A percentile compares a stretch with the other conserved stretches of the same genome.
Conservation (phyloP, 2,797 vertebrate genomes). For the Nothura maculosa region DNA sequence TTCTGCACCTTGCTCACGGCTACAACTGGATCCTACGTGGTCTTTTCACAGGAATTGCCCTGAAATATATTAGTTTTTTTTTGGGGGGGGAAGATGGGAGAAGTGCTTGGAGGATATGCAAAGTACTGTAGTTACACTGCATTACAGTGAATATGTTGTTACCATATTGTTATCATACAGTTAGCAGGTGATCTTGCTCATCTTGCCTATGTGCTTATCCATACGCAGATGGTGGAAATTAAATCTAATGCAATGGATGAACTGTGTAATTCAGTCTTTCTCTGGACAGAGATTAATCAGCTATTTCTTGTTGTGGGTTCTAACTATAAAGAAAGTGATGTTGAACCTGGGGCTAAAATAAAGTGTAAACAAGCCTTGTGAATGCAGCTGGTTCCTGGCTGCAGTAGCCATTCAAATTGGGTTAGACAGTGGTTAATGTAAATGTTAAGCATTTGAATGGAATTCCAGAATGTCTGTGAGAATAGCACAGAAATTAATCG, state of each 20-base stretch:
- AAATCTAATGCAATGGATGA: not conserved
- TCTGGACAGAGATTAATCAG: not conserved
- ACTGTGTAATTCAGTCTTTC: not conserved
- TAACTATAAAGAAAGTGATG: not conserved
- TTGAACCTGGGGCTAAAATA: not conserved
- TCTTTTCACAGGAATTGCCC: constrained; percentile 36
- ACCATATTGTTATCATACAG: too few relatives aligned
- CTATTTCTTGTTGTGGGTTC: not conserved
- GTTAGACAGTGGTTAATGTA: not conserved
- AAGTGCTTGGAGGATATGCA: not conserved
- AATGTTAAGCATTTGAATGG: not conserved
- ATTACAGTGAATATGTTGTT: not conserved
- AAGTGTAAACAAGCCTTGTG: not conserved
- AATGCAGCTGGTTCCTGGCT: not conserved
- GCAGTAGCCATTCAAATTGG: not conserved
- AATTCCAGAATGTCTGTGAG: not conserved
- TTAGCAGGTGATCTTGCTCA: not conserved
- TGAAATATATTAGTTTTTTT: constrained; percentile 2
- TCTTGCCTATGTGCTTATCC: not conserved
- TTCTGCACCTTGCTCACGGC: too few relatives aligned
- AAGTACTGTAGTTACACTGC: not conserved
- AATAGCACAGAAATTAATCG: not conserved
- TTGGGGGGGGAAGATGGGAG: not conserved
- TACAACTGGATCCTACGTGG: not conserved
- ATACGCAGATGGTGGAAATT: not conserved